Evolutionary conservation across 2,888 invertebrate species (phyloP).

Genomic region (Myopa testacea): DNA sequence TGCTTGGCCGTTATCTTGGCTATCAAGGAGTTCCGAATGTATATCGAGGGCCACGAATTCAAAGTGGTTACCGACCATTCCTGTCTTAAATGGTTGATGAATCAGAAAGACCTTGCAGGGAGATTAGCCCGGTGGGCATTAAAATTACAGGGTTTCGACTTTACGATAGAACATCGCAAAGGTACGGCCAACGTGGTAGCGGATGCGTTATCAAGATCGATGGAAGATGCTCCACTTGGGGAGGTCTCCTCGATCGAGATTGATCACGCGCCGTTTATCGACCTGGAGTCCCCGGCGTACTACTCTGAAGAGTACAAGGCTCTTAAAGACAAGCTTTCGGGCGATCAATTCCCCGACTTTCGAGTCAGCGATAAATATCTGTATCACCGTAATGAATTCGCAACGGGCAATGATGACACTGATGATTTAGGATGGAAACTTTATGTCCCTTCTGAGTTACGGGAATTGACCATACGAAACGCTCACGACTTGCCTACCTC

Average conservation of each 20-base stretch:
- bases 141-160: background rate
- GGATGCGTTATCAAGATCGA: slow-evolving; percentile 27
- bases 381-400: slow-evolving; percentile 15
- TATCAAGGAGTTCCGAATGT: slow-evolving; percentile 34
- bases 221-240: background rate
- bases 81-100: no score
- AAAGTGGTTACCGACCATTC: slow-evolving; percentile 27
- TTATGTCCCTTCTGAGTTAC: no score
- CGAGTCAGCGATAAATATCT: slow-evolving; percentile 9
- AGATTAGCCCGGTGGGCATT: background rate
- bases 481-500: no score
- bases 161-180: background rate
- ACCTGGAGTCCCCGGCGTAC: slow-evolving; percentile 10
- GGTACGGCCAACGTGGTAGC: slow-evolving; percentile 33
- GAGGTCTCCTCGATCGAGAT: background rate
- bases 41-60: slow-evolving; percentile 31
- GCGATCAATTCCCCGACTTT: slow-evolving; percentile 15
- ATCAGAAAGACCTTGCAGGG: background rate
- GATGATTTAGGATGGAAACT: no score
- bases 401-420: no score
- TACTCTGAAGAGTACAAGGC: slow-evolving; percentile 5
- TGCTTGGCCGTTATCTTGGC: background rate
- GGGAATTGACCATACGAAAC: no score
- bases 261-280: slow-evolving; percentile 7
- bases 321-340: background rate